Conservation (phyloP, 2,113 vertebrate species). For the Passer montanus region DNA sequence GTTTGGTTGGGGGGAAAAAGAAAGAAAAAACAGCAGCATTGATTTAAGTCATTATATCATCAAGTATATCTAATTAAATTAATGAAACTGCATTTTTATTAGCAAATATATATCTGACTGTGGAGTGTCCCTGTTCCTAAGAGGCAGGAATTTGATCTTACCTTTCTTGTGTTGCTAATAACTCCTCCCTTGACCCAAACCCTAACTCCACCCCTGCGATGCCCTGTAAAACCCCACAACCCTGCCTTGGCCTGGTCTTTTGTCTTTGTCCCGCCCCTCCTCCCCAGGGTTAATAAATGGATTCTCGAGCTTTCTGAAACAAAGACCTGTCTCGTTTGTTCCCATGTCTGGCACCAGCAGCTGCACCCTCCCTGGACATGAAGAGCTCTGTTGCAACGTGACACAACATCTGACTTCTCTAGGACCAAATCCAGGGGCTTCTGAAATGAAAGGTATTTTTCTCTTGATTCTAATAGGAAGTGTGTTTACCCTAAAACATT, state of each 20-base stretch:
- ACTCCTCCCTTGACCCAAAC: not conserved
- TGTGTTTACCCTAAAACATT: not conserved
- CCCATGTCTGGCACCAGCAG: too few species aligned
- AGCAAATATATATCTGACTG: not conserved
- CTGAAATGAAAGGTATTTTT: not conserved
- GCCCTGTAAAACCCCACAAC: not conserved
- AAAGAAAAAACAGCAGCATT: not conserved
- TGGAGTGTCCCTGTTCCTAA: not conserved
- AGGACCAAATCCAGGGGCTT: not conserved
- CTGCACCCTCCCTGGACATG: too few species aligned
- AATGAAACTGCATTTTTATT: not conserved
- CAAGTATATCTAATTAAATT: not conserved
- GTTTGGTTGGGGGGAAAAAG: not conserved
- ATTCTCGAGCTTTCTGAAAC: not conserved
- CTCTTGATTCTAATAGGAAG: not conserved
- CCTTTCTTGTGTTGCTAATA: not conserved
- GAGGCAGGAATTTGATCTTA: not conserved
- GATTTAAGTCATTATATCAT: not conserved
- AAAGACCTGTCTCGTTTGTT: too few species aligned
- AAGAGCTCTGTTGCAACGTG: too few species aligned
- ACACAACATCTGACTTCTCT: not conserved
- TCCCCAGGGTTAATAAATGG: not conserved
- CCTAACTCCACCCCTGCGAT: not conserved
- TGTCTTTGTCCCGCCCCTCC: not conserved
- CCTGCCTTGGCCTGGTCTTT: not conserved